Base-by-base conservation (phyloP, 2,797 vertebrate species). In the Chelonia mydas region DNA sequence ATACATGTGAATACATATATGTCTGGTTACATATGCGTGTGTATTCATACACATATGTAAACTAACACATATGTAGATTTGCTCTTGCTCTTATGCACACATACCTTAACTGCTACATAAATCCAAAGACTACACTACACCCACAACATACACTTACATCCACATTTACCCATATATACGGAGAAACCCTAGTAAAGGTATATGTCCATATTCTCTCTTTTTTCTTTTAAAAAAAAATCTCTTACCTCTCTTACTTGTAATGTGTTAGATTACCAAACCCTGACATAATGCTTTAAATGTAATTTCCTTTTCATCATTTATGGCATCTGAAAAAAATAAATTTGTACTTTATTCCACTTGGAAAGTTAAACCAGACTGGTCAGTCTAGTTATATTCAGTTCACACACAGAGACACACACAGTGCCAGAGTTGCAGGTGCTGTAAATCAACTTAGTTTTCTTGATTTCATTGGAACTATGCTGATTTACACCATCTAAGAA, bases 31-130 rank as follows among this genome's bases (percentile, higher is more conserved):
- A 0, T 10, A 84, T 84, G 89, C 84, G 11, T 28, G 95, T 89
- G 88, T 83, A 88, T 93, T 92, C 81, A 92, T 94, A 87, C 74
- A 37, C 79, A 89, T 83, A 23, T 72, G 65, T 41, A 72, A 72
- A 41, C 21, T 41, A 72, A 37, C 19, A 41, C 45, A 3, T 65
- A 82, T 83, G 57, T 12, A 90, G 95, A 89, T 11, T 10, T 0
- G 23, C 85, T 79, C 86, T 85, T 80, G 81, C 91, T 83, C 79
- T 65, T n/a, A 72, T 72, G 85, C 17, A 13, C 33, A 55, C 86
- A 5, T 2, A 83, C 6, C 81, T 54, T 10, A 81, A 25, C 2
- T 41, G 5, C 80, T 54, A 51, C 55, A 79, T 25, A 55, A 19
- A 68, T n/a, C 61, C 17, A 68, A 68, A 68, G 33, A 37, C 19